Percentiles rank a stretch among this genome's conserved stretches.
Evolutionary conservation across 2,113 vertebrate species (phyloP).

Genomic region (Meleagris gallopavo): DNA sequence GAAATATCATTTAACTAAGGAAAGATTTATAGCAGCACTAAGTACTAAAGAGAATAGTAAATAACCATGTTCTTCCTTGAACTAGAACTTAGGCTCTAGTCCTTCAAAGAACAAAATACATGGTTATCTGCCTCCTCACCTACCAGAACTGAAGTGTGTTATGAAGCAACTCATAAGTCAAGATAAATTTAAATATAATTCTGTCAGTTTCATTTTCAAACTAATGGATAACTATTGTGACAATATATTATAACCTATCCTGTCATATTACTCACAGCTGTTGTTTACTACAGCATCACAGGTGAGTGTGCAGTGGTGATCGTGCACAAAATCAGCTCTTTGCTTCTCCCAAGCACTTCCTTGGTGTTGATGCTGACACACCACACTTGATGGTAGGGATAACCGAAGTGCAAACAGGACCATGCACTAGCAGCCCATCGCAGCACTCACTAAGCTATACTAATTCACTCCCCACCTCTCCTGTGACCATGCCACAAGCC

Average conservation of each 20-base stretch:
- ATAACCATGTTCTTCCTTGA: not conserved
- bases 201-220: not conserved
- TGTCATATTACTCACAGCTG: not conserved
- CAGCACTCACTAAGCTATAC: not conserved
- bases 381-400: no score
- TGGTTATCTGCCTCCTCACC: not conserved
- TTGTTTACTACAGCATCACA: not conserved
- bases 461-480: not conserved
- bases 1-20: constrained; percentile 16
- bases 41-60: not conserved
- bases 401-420: not conserved
- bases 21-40: not conserved
- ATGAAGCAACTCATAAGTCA: not conserved
- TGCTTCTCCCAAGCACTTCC: not conserved
- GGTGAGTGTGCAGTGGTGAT: not conserved
- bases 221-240: not conserved
- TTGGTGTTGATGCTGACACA: not conserved
- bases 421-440: not conserved
- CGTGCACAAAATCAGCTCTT: not conserved
- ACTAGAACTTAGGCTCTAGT: not conserved
- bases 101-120: not conserved
- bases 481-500: not conserved
- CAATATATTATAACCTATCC: not conserved
- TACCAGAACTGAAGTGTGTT: not conserved
- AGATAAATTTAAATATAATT: not conserved